These are phyloP conservation scores for Pantelozetes paolii DNA, from an alignment of 2,888 invertebrate genomes.

Conservation along the genomic window DNA sequence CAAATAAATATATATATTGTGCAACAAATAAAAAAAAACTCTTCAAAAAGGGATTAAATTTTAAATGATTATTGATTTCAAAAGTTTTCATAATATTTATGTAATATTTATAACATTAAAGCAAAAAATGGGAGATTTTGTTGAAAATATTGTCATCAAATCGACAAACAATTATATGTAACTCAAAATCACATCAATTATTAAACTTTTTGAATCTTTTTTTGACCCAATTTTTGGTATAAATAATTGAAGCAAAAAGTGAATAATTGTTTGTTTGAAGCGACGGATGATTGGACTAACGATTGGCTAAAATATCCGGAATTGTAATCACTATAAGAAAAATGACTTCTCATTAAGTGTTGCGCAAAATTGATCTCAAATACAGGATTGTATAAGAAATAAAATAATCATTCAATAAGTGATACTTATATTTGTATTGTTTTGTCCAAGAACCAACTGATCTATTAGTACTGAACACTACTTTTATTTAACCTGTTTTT, in stretches of 20 bases:
- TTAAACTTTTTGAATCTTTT: too few relatives aligned
- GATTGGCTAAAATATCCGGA: not conserved
- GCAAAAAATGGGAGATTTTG: too few relatives aligned
- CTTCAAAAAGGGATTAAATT: too few relatives aligned
- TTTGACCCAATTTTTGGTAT: slow-evolving; percentile 1
- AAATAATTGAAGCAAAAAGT: slow-evolving; percentile 12
- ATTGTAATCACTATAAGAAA: not conserved
- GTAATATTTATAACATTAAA: too few relatives aligned
- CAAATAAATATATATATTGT: too few relatives aligned
- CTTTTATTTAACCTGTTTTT: slow-evolving; percentile 15
- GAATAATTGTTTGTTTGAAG: not conserved
- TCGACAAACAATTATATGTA: too few relatives aligned
- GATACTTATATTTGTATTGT: not conserved
- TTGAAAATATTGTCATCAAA: too few relatives aligned
- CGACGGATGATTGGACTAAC: not conserved
- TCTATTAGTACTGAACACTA: not conserved
- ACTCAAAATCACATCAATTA: too few relatives aligned
- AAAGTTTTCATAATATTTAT: too few relatives aligned
- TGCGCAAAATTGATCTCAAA: not conserved
- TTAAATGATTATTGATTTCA: too few relatives aligned
- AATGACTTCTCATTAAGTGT: not conserved
- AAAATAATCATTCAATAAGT: not conserved
- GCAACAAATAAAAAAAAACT: too few relatives aligned
- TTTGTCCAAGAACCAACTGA: not conserved
- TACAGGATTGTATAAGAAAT: not conserved